These are phyloP conservation scores for Lineus longissimus DNA, from an alignment of 1,140 invertebrate genomes.

Conservation along the genomic window DNA sequence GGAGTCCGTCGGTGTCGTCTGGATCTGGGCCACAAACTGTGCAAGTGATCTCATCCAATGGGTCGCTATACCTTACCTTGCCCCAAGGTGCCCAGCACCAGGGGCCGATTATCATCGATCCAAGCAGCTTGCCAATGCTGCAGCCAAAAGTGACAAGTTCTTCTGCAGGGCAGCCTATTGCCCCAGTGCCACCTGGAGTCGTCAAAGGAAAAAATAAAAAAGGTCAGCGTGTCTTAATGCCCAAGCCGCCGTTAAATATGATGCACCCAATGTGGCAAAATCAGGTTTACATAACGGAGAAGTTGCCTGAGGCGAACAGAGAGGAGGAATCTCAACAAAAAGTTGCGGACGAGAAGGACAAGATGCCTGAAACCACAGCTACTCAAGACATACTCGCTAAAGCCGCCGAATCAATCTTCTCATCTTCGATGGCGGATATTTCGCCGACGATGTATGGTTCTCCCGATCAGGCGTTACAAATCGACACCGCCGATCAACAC, in stretches of 20 bases:
- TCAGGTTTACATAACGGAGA: background rate
- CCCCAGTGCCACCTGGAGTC: background rate
- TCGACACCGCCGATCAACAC: background rate
- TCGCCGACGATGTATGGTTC: constrained; percentile 31
- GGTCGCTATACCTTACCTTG: background rate
- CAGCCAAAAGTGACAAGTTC: background rate
- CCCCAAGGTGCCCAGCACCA: constrained; percentile 3
- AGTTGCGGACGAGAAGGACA: background rate
- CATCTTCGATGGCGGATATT: constrained; percentile 27
- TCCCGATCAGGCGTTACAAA: background rate
- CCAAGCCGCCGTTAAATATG: constrained; percentile 17
- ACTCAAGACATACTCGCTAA: constrained; percentile 51
- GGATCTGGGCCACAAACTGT: background rate
- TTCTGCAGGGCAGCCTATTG: background rate
- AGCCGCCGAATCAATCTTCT: constrained; percentile 53
- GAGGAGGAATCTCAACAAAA: background rate
- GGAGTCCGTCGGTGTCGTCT: background rate
- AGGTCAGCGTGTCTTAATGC: constrained; percentile 19
- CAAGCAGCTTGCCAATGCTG: background rate
- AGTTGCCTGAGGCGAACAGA: background rate
- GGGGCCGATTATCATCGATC: background rate
- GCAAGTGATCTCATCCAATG: background rate
- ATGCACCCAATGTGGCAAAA: background rate
- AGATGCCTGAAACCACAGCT: constrained; percentile 5
- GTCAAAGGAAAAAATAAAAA: constrained; percentile 8